Evolutionary conservation across 2,797 vertebrate species (phyloP), one percentile per base, ranked within the genome.

Genomic region (Alfaro cultratus): DNA sequence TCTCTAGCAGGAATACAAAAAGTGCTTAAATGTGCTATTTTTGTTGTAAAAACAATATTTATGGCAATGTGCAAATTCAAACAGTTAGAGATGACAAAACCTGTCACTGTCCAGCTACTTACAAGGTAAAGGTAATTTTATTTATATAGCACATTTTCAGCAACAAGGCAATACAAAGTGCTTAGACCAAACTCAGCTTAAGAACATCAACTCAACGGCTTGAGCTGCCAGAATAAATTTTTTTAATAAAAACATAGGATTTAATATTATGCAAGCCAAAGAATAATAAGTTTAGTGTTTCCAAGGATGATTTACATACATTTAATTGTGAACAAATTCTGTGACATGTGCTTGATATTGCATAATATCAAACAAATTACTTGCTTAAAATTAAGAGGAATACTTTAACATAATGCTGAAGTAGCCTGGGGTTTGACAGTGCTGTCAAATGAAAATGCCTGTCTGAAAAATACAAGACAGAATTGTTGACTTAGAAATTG

Each of bases 281-380:
- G 29, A 60, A 31, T 60, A 13, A 60, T 15, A 31, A 4, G 57
- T 31, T 60, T 43, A 41, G 67, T 6, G 23, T 43, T 26, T 70
- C 23, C 39, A 70, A 15, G 39, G 23, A 26, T 18, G 51, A 91
- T 75, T 45, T 74, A 64, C 78, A 39, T 29, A 74, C 1, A 60
- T 36, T 34, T 53, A 45, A 64, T 6, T 57, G 8, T 13, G 23
- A 68, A 36, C 36, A 60, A 31, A 34, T 3, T 55, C 12, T 21
- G 31, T 73, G 9, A 72, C 39, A 26, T 73, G 36, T 76, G 70
- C 80, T 5, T 79, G n/a, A 60, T 29, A 12, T 5, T 4, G 10
- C 53, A 26, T 53, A 0, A 53, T n/a, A 55, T 11, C 4, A 55
- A 55, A 55, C 49, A 53, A 26, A 53, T 26, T 26, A 53, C 12